Base-by-base conservation (phyloP, 2,888 invertebrate species). In the Norana najaformis region DNA sequence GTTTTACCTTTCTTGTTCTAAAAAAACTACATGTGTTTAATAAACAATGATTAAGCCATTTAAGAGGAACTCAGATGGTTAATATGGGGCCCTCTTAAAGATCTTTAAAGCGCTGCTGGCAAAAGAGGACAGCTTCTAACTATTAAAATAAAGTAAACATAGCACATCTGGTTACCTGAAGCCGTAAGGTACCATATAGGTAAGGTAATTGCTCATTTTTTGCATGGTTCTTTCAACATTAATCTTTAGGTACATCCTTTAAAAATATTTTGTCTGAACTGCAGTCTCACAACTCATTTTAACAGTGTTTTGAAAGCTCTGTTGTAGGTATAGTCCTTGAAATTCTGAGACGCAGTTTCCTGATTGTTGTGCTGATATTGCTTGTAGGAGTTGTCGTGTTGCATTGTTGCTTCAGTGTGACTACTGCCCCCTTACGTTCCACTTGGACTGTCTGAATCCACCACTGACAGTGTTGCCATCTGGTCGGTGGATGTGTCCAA, bases 401-500 rank as follows among this genome's bases (percentile, higher is more conserved):
- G 97, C 97, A 0, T 97, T 98, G 0, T 96, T 99, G 92, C 95
- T 99, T 89, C 97, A 97, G 91, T 99, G 99, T 94, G 99, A 99
- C 95, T 99, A 97, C 95, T 99, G 99, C 94, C 97, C 98, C 0
- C 95, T 97, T 90, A 96, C 97, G 92, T 99, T 97, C 94, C 99
- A 99, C 95, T 96, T 97, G 95, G 99, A 99, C 95, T 99, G 99
- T 94, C 95, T 99, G 91, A 97, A 98, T 94, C 98, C 99, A 0
- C 99, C 99, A 0, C 95, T 99, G 90, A 97, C 98, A 0, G 96
- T 97, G 0, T 96, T 97, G 91, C 99, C 99, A 0, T 96, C 97
- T 5, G 97, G 97, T 0, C 96, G 97, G 41, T 99, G 99, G 99
- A 98, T 99, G 98, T 99, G 99, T 94, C 99, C 99, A 0, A 97